Evolutionary conservation across 2,888 invertebrate genomes (phyloP), one percentile per base, ranked within the genome.

Genomic region (Orthosia gracilis): DNA sequence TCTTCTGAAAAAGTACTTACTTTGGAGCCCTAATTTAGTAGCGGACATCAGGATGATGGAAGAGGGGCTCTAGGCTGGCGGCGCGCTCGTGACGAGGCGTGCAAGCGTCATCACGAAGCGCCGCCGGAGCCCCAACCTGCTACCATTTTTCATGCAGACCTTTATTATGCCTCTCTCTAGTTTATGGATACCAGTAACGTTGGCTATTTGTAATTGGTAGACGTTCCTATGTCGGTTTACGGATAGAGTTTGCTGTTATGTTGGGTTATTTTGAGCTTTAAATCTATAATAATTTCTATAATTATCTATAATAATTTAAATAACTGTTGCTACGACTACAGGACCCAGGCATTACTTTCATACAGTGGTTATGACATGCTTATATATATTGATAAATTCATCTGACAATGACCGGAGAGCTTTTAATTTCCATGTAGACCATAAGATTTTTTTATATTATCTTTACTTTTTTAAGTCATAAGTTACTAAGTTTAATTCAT

Each of bases 21-120:
- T 83, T 49, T 63, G 71, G 54, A 69, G 50, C 23, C 64, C 62
- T 76, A 79, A 73, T 73, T 77, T 78, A 72, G 80, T 66, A 31
- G 31, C 67, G 73, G 21, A 15, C 73, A 69, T 75, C 67, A 31
- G 66, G 47, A 61, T 74, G 82, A 80, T 76, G 72, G 58, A 82
- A 58, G 78, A 67, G 72, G 62, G 23, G 71, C 73, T 71, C 45
- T 17, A 17, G 71, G 85, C 80, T 68, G 45, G 73, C n/a, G 62
- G 70, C 69, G n/a, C 21, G 73, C 72, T 83, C 84, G 85, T 85
- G 85, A 85, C 84, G 74, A 81, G 73, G 75, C 78, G 81, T 76
- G 66, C 66, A 67, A 58, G 63, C 72, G 54, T 73, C 66, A 65
- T 77, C 85, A 85, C 84, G 86, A 85, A 78, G 52, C 71, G 82